Conservation (phyloP, 2,113 vertebrate genomes). For the Lepus americanus region DNA sequence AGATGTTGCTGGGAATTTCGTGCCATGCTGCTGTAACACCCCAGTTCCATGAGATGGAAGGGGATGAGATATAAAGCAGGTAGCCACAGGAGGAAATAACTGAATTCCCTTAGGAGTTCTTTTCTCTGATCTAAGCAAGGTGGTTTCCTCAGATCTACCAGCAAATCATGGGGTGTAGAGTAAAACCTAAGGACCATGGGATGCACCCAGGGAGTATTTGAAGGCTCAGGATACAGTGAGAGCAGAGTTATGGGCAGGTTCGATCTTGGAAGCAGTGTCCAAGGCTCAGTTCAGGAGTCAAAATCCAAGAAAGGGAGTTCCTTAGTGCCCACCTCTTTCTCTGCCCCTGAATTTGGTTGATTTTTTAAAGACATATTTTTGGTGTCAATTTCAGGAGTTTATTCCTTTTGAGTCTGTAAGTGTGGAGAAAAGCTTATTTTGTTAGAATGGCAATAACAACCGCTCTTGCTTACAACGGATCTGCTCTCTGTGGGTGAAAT, state of each 20-base stretch:
- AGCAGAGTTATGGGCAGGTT: background rate
- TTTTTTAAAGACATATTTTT: conserved; percentile 22
- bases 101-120: background rate
- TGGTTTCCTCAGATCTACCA: background rate
- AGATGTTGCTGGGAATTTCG: background rate
- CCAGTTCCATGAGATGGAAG: background rate
- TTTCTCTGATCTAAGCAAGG: background rate
- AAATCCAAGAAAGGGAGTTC: background rate
- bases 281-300: background rate
- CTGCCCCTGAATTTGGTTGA: background rate
- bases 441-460: background rate
- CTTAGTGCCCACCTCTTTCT: background rate
- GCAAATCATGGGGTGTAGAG: background rate
- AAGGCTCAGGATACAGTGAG: background rate
- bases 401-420: background rate
- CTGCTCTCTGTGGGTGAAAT: background rate
- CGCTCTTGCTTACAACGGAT: background rate
- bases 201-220: background rate
- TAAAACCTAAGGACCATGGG: accelerated
- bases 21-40: background rate
- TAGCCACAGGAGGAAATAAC: background rate
- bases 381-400: background rate
- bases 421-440: background rate
- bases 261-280: background rate
- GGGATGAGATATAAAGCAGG: background rate